Evolutionary conservation across 2,113 vertebrate genomes (phyloP).

Genomic region (Okapia johnstoni): DNA sequence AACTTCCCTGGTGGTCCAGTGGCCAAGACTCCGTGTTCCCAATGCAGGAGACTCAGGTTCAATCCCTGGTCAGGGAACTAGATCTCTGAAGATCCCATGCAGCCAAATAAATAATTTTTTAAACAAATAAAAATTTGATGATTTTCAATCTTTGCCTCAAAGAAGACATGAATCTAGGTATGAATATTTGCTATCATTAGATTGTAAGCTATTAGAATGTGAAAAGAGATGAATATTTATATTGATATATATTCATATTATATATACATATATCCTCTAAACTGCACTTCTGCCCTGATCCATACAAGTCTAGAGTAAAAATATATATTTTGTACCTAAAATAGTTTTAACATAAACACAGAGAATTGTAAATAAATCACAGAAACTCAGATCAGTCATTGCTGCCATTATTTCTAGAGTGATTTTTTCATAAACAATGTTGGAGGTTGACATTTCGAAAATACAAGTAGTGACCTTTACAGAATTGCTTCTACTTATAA

Average conservation of each 20-base stretch:
- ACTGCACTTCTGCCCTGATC: not conserved
- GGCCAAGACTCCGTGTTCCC: not conserved
- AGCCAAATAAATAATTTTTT: not conserved
- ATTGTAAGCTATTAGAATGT: not conserved
- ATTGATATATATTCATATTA: not conserved
- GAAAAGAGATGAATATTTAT: not conserved
- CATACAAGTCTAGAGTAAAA: not conserved
- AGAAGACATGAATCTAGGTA: not conserved
- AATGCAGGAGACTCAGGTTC: not conserved
- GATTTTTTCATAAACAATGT: constrained; percentile 12
- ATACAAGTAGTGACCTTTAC: not conserved
- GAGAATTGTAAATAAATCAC: constrained; percentile 10
- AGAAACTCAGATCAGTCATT: not conserved
- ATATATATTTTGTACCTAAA: not conserved
- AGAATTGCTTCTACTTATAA: constrained; percentile 17
- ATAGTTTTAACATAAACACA: constrained; percentile 36
- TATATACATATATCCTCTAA: not conserved
- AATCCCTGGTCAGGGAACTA: not conserved
- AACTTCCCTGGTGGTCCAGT: not conserved
- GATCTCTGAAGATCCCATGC: not conserved
- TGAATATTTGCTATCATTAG: not conserved
- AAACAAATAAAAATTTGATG: not conserved
- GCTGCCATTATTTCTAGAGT: constrained; percentile 26
- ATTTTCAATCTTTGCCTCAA: constrained; percentile 19
- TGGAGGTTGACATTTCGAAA: constrained; percentile 40